Evolutionary conservation across 2,888 invertebrate species (phyloP), one percentile per base, ranked within the genome.

Genomic region (Sthenelais limicola): DNA sequence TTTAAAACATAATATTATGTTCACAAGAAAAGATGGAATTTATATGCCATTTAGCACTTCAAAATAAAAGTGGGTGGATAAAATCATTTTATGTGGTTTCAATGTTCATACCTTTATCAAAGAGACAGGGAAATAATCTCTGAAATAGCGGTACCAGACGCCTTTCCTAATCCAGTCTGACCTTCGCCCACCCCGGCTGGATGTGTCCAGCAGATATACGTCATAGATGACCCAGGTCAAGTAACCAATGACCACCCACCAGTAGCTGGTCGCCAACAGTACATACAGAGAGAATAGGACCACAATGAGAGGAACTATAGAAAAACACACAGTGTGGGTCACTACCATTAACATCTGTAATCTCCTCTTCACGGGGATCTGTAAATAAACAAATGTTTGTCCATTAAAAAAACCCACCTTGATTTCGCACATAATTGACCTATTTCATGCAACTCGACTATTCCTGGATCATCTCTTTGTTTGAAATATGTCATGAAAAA

Each of bases 81-180:
- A 12, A 15, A 15, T 43, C 9, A 12, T 9, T 43, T 21, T 48
- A n/a, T 21, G 48, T 21, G 48, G 3, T 4, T 24, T 21, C 48
- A 48, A 3, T 48, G 9, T 15, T 43, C 35, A 26, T 24, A 62
- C 62, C 62, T 95, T 95, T 0, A 94, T 91, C 52, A 97, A 89
- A 74, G 91, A 91, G 30, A 95, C 89, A 0, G 98, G 97, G 83
- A 97, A 98, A 85, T 95, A 98, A 78, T 93, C 91, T 33, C 92
- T 75, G 77, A 83, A 82, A 83, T 93, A 91, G 58, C 82, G 83
- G 93, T 95, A 95, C 87, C 93, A 90, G 0, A 82, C 80, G 90
- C 92, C 92, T 51, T 90, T 91, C 72, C 94, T 90, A 30, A 92
- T 89, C 90, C 91, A 92, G 56, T 90, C 72, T 86, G 75, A 54